Conservation (phyloP, 2,113 vertebrate genomes). For the Delphinapterus leucas region DNA sequence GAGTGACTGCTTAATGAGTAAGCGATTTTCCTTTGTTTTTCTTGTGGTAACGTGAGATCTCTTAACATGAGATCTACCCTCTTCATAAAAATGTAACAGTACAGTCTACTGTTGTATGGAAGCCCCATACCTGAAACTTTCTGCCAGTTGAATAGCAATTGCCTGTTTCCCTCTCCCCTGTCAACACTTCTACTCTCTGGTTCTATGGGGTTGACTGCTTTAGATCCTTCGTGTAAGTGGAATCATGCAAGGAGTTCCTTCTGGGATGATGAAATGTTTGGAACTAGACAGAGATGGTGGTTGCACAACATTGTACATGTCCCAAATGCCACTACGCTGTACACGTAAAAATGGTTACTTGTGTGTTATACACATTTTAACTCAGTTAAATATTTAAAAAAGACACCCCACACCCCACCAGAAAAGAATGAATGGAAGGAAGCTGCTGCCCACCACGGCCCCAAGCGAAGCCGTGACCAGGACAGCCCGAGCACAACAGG, state of each 20-base stretch:
- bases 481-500: not conserved
- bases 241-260: not conserved
- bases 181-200: not conserved
- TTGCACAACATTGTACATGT: not conserved
- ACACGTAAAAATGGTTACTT: not conserved
- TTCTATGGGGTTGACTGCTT: not conserved
- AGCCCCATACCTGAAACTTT: not conserved
- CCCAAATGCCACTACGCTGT: not conserved
- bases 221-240: not conserved
- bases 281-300: not conserved
- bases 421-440: not conserved
- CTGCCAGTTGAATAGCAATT: not conserved
- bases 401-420: no score
- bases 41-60: not conserved
- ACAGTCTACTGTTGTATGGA: no score
- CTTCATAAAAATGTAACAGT: not conserved
- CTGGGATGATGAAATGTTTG: not conserved
- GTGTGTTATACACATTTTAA: not conserved
- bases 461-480: fast-evolving
- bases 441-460: not conserved
- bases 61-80: not conserved
- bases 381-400: not conserved
- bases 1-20: not conserved
- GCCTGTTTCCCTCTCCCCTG: not conserved
- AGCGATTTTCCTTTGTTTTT: not conserved